A percentile compares a stretch with the other conserved stretches of the same genome.
These are phyloP conservation scores for Polydrusus tereticollis DNA, from an alignment of 2,888 invertebrate genomes.

Conservation along the genomic window DNA sequence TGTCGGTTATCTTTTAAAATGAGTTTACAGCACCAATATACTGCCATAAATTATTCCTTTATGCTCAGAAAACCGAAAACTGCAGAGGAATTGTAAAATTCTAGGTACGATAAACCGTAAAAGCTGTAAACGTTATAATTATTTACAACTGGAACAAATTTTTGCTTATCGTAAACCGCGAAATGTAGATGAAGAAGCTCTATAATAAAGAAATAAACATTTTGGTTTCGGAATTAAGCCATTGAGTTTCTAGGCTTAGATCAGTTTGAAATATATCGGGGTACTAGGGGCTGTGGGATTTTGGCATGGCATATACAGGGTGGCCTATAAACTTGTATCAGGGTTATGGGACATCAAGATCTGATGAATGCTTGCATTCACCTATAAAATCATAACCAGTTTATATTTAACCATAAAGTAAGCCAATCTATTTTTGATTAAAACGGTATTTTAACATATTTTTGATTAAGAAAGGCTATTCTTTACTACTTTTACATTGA, in stretches of 20 bases:
- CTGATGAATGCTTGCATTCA: too few species aligned
- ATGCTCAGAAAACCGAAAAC: background rate
- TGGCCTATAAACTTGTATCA: too few species aligned
- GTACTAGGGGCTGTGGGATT: too few species aligned
- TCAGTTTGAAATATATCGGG: conserved; percentile 68
- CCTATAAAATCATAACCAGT: too few species aligned
- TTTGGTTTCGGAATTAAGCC: background rate
- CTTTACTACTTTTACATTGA: too few species aligned
- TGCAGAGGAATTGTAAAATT: background rate
- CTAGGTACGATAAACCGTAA: conserved; percentile 12
- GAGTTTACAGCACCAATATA: conserved; percentile 9
- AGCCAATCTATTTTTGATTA: too few species aligned
- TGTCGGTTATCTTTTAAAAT: conserved; percentile 13
- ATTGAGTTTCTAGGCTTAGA: background rate
- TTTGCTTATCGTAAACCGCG: conserved; percentile 27
- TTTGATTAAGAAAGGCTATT: too few species aligned
- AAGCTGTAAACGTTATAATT: conserved; percentile 29
- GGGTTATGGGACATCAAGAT: too few species aligned
- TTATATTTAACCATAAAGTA: too few species aligned
- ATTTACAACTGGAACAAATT: conserved; percentile 35
- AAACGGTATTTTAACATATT: too few species aligned
- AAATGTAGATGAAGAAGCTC: conserved; percentile 3
- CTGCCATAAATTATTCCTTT: background rate
- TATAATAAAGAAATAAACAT: conserved; percentile 27
- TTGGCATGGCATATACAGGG: too few species aligned